phyloP scores from a whole-genome alignment of 2,113 vertebrate species.

The Engraulis encrasicolus region DNA sequence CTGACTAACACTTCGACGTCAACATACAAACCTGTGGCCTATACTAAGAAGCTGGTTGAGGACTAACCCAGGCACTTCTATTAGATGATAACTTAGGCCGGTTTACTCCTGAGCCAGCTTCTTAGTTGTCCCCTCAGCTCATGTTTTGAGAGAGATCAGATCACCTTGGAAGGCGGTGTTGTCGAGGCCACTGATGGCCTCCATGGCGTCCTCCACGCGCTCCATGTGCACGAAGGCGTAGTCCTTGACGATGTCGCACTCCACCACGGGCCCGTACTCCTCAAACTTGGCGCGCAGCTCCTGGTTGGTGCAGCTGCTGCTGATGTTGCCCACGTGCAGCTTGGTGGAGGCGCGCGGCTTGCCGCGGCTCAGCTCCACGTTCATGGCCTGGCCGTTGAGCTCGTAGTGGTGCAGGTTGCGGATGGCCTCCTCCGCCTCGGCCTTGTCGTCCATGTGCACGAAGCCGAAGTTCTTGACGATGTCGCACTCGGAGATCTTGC shows the following conservation, averaged over 20 bases:
- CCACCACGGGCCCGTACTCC: constrained; percentile 89
- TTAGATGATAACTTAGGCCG: no score
- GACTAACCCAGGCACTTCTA: no score
- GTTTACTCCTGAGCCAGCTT: no score
- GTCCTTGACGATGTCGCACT: constrained; percentile 97
- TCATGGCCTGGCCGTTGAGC: constrained; percentile 91
- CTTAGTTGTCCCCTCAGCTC: no score
- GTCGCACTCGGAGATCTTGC: constrained; percentile 92
- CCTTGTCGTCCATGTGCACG: constrained; percentile 92
- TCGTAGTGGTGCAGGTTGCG: constrained; percentile 92
- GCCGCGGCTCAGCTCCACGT: constrained; percentile 91
- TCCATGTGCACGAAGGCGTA: constrained; percentile 98
- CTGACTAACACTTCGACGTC: background rate
- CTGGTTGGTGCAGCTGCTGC: constrained; percentile 84
- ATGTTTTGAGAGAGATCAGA: no score
- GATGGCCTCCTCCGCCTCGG: constrained; percentile 90
- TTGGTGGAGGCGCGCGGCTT: constrained; percentile 91
- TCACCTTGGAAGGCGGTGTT: constrained; percentile 95
- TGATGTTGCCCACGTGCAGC: constrained; percentile 92
- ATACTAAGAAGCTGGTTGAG: no score
- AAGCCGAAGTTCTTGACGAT: constrained; percentile 97
- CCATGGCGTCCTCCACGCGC: constrained; percentile 91
- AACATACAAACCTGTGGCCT: constrained; percentile 38
- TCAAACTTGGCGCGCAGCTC: constrained; percentile 94
- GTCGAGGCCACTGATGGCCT: constrained; percentile 91